Conservation (phyloP, 2,888 invertebrate genomes). For the Leptogaster cylindrica region DNA sequence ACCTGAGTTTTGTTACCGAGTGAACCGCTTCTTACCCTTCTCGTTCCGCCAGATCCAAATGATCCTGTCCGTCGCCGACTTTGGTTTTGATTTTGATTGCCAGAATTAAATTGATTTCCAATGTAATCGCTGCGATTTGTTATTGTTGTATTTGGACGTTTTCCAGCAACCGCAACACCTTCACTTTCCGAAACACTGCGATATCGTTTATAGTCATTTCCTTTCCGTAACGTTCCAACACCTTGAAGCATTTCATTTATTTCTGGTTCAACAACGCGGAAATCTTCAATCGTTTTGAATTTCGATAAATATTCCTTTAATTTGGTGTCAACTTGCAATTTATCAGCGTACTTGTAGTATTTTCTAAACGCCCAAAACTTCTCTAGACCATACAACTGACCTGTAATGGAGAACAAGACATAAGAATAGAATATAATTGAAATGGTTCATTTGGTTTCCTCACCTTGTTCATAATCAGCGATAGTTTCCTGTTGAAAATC, state of each 20-base stretch:
- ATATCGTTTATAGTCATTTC: constrained; percentile 66
- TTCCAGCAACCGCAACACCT: constrained; percentile 57
- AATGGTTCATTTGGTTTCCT: constrained; percentile 49
- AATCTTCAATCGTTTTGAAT: constrained; percentile 89
- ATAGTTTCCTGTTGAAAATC: constrained; percentile 95
- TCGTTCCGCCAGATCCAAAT: constrained; percentile 59
- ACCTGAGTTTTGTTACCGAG: constrained; percentile 10
- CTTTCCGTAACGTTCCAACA: constrained; percentile 63
- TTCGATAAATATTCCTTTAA: constrained; percentile 75
- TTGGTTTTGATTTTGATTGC: constrained; percentile 56
- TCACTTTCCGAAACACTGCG: constrained; percentile 73
- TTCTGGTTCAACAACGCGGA: constrained; percentile 73
- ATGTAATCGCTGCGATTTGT: constrained; percentile 62
- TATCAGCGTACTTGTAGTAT: constrained; percentile 85
- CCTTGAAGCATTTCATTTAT: constrained; percentile 68
- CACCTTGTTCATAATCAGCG: constrained; percentile 86
- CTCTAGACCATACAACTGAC: constrained; percentile 96
- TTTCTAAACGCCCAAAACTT: constrained; percentile 99
- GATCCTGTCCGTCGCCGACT: constrained; percentile 59
- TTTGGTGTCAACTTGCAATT: constrained; percentile 76
- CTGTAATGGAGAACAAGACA: too few species aligned
- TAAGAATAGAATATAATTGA: too few species aligned
- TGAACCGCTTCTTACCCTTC: constrained; percentile 60
- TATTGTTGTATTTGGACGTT: constrained; percentile 57
- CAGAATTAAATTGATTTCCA: constrained; percentile 54